Evolutionary conservation across 30 jellyfish, hydroid and myxozoan species (phyloP), one percentile per base, ranked within the genome.

Genomic region (Turritopsis dohrnii): DNA sequence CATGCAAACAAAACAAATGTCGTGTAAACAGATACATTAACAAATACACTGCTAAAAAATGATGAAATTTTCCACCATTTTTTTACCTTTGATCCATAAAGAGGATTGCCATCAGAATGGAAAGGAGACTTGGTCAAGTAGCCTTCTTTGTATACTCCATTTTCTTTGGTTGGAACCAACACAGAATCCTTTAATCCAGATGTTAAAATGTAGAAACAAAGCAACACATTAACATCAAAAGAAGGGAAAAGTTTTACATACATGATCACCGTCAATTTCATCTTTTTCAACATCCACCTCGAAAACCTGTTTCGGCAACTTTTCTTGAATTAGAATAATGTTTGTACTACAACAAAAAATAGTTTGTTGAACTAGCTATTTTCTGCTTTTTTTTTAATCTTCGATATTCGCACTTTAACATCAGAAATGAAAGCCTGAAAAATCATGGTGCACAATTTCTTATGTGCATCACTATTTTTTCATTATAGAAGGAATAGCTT

Each of bases 81-180:
- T n/a, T 41, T 41, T 41, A 89, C 99, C 95, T 89, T 94, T 7
- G 99, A 86, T 28, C 96, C 99, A 81, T 89, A 89, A 53, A 86
- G 66, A 13, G 99, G 96, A 79, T 83, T 94, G 25, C 96, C 93
- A 52, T 94, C 99, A 18, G 97, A 74, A 74, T 94, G 99, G 54
- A 94, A 94, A 17, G 99, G 99, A 18, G 99, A 89, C 75, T 94
- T 94, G 0, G 99, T 94, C 30, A 94, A 87, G 80, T 94, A 94
- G 23, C 99, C 99, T 60, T 94, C 99, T 88, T 86, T 89, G 84
- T 90, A 94, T 21, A 94, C 90, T 16, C 99, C 99, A 71, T 94
- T 94, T 80, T 94, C 97, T 71, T 87, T 94, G 84, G 88, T 91
- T 13, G 96, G 92, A 41, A 79, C 96, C 52, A 94, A 80, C n/a